Percentiles rank a stretch among this genome's conserved stretches.
Conservation (phyloP, 2,797 vertebrate genomes). For the Centropyge bicolor region DNA sequence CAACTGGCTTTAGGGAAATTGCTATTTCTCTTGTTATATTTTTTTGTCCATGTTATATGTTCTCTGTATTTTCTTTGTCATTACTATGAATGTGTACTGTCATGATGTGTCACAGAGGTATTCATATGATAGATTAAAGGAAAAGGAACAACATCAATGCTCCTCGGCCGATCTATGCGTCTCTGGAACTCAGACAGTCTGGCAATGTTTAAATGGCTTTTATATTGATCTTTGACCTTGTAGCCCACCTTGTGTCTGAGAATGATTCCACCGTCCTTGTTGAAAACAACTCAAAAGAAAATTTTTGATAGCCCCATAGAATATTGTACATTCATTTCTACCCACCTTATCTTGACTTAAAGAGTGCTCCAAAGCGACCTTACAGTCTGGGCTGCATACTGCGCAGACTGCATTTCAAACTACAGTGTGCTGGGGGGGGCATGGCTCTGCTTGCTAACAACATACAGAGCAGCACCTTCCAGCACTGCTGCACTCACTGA, state of each 20-base stretch:
- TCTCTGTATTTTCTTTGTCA: no score
- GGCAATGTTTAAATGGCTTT: background rate
- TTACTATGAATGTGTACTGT: background rate
- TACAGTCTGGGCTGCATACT: background rate
- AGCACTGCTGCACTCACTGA: no score
- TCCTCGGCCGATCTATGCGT: background rate
- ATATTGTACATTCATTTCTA: no score
- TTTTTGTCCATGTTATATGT: no score
- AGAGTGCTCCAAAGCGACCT: background rate
- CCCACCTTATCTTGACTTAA: background rate
- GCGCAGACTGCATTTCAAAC: background rate
- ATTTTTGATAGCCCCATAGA: background rate
- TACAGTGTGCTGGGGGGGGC: background rate
- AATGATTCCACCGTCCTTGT: background rate
- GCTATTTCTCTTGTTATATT: no score
- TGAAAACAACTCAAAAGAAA: background rate
- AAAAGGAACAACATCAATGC: background rate
- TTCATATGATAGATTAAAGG: background rate
- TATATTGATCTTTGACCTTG: background rate
- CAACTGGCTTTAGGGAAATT: no score
- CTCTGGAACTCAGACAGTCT: background rate
- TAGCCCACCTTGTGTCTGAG: background rate
- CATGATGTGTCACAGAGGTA: background rate
- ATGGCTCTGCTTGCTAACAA: background rate
- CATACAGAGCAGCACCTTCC: background rate